Percentiles rank a stretch among this genome's conserved stretches.
Evolutionary conservation across 1,140 invertebrate genomes (phyloP).

Genomic region (Uloborus diversus): DNA sequence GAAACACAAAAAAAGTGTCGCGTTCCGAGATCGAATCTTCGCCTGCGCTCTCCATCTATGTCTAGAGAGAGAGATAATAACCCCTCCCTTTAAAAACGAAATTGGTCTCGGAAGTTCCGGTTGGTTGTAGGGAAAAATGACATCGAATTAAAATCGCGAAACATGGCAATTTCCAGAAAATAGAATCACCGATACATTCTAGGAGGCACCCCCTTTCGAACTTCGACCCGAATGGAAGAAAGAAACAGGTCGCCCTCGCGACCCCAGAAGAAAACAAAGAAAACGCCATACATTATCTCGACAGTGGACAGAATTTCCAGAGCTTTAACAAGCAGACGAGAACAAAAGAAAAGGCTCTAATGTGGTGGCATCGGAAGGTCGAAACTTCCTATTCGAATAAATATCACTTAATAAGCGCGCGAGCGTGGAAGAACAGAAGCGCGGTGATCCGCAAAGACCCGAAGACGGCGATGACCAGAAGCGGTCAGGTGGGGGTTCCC

Average conservation of each 20-base stretch:
- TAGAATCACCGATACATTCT: not conserved
- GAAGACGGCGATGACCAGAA: constrained; percentile 29
- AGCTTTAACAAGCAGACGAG: not conserved
- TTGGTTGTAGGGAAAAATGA: constrained; percentile 31
- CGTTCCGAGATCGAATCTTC: not conserved
- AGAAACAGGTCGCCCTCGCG: constrained; percentile 18
- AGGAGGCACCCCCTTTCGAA: constrained; percentile 32
- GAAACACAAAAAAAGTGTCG: not conserved
- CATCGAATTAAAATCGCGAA: constrained; percentile 14
- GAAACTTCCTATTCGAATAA: constrained; percentile 37
- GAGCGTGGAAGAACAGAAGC: not conserved
- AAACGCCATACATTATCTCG: not conserved
- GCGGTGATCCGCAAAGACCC: not conserved
- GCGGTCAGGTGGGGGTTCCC: constrained; percentile 24
- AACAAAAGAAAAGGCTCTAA: constrained; percentile 34
- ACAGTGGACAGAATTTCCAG: not conserved
- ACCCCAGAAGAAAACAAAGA: constrained; percentile 9
- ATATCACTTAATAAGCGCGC: constrained; percentile 32
- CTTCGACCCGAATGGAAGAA: constrained; percentile 16
- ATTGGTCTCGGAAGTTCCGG: constrained; percentile 36
- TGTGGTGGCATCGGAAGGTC: constrained; percentile 23
- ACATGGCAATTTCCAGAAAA: not conserved
- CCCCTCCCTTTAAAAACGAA: constrained; percentile 8
- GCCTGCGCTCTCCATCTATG: not conserved
- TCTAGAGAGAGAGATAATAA: too few species aligned